Percentiles rank a stretch among this genome's conserved stretches.
phyloP scores from a whole-genome alignment of 2,888 invertebrate genomes.

The Himalopsyche kuldschensis region DNA sequence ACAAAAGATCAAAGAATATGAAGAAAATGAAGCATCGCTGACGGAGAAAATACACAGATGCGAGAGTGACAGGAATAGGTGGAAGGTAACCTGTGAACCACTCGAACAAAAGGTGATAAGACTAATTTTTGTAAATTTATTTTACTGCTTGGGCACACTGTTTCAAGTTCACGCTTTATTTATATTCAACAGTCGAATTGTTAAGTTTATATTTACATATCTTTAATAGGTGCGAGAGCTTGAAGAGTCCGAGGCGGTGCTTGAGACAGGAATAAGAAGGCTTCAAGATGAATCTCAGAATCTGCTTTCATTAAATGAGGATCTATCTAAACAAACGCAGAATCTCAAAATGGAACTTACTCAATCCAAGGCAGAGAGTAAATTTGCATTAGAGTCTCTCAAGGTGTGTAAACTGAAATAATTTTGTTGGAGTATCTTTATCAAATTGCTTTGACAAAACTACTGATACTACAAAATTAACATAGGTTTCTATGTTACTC shows the following conservation, averaged over 20 bases:
- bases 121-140: too few relatives aligned
- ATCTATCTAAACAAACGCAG: conserved; percentile 53
- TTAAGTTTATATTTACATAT: not conserved
- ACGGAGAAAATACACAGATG: conserved; percentile 58
- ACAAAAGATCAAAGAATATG: conserved; percentile 58
- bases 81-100: conserved; percentile 57
- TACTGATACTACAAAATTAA: too few relatives aligned
- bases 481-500: too few relatives aligned
- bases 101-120: conserved; percentile 46
- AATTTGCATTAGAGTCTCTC: conserved; percentile 51
- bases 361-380: conserved; percentile 55
- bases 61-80: conserved; percentile 54
- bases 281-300: conserved; percentile 60
- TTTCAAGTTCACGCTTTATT: too few relatives aligned
- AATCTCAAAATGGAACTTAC: conserved; percentile 57
- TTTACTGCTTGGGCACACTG: too few relatives aligned
- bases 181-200: too few relatives aligned
- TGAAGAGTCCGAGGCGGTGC: conserved; percentile 61
- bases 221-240: conserved; percentile 56
- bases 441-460: too few relatives aligned
- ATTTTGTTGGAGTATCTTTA: too few relatives aligned
- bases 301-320: conserved; percentile 53
- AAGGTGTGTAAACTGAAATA: conserved; percentile 44
- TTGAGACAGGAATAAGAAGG: conserved; percentile 59
- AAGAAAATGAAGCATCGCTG: conserved; percentile 53